Conservation (phyloP, 1,140 invertebrate genomes). For the Parasteatoda tepidariorum region DNA sequence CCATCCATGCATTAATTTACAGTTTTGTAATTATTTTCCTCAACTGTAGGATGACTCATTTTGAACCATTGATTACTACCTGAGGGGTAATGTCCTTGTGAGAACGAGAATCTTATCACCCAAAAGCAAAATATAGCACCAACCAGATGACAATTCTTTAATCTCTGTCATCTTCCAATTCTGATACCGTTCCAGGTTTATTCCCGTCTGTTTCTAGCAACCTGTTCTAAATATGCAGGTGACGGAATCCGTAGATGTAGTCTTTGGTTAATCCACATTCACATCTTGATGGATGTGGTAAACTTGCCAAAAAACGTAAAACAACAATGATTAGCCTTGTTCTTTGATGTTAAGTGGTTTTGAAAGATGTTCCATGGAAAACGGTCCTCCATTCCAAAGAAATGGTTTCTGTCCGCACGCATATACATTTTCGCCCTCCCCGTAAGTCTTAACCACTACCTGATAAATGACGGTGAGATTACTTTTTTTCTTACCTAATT, state of each 20-base stretch:
- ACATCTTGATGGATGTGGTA: slow-evolving; percentile 43
- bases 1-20: too few species aligned
- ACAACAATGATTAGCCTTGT: slow-evolving; percentile 45
- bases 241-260: slow-evolving; percentile 50
- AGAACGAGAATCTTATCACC: slow-evolving; percentile 14
- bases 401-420: slow-evolving; percentile 27
- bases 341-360: slow-evolving; percentile 52
- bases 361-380: slow-evolving; percentile 55
- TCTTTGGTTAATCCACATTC: slow-evolving; percentile 41
- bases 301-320: slow-evolving; percentile 37
- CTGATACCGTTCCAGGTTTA: slow-evolving; percentile 51
- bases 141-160: slow-evolving; percentile 20
- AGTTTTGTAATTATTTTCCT: too few species aligned
- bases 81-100: slow-evolving; percentile 28
- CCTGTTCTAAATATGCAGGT: slow-evolving; percentile 56
- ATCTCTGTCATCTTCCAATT: slow-evolving; percentile 42
- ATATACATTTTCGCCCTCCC: slow-evolving; percentile 36
- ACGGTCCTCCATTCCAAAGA: slow-evolving; percentile 41
- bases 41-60: too few species aligned
- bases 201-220: slow-evolving; percentile 47
- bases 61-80: not conserved
- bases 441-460: slow-evolving; percentile 20
- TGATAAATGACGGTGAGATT: slow-evolving; percentile 32
- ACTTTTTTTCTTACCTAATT: slow-evolving; percentile 47
- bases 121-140: slow-evolving; percentile 12